Percentiles rank a stretch among this genome's conserved stretches.
Evolutionary conservation across 2,888 invertebrate genomes (phyloP).

Genomic region (Eilema caniola): DNA sequence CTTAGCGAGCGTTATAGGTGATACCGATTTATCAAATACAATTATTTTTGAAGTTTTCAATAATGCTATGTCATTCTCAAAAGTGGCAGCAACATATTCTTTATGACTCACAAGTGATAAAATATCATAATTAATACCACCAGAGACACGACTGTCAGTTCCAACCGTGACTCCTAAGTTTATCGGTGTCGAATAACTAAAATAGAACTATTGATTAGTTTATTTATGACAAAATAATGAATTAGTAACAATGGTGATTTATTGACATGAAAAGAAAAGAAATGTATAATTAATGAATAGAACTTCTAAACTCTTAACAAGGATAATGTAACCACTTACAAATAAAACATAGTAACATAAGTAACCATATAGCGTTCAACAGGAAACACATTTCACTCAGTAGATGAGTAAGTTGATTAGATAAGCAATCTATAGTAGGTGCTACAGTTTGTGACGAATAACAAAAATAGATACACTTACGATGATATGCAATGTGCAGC

Average conservation of each 20-base stretch:
- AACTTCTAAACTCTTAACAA: neutral
- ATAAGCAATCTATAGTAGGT: neutral
- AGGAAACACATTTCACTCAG: neutral
- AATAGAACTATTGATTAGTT: slow-evolving; percentile 24
- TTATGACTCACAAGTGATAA: slow-evolving; percentile 65
- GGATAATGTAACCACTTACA: neutral
- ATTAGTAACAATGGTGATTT: neutral
- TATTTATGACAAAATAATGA: neutral
- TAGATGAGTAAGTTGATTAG: neutral
- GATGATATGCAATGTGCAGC: slow-evolving; percentile 76
- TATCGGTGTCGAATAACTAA: slow-evolving; percentile 64
- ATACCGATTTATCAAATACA: slow-evolving; percentile 59
- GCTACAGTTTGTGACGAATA: neutral
- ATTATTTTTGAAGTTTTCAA: slow-evolving; percentile 64
- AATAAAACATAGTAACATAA: neutral
- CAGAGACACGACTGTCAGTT: slow-evolving; percentile 64
- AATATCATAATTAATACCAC: slow-evolving; percentile 69
- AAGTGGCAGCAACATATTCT: slow-evolving; percentile 59
- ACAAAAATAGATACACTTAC: slow-evolving; percentile 54
- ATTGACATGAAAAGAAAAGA: neutral
- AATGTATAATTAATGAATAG: neutral
- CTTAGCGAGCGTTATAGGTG: slow-evolving; percentile 62
- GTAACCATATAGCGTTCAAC: neutral
- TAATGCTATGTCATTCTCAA: slow-evolving; percentile 76
- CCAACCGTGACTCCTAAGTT: slow-evolving; percentile 68